Conservation (phyloP, 2,797 vertebrate genomes). For the Aldrovandia affinis region DNA sequence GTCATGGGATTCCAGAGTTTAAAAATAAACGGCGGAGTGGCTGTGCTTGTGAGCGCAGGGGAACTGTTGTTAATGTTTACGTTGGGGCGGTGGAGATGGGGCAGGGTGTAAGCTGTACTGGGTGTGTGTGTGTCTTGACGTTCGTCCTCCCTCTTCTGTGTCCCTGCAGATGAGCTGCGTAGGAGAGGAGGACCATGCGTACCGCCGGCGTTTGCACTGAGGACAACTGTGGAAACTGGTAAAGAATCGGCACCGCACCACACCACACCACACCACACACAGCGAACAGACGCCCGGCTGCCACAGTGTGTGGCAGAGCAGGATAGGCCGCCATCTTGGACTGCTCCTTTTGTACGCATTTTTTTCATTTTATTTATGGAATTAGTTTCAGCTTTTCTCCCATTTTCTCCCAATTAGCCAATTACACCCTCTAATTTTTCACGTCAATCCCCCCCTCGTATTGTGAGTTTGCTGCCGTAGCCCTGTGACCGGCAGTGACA, state of each 20-base stretch:
- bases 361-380: too few relatives aligned
- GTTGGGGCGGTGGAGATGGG: slow-evolving; percentile 27
- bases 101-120: slow-evolving; percentile 40
- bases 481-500: too few relatives aligned
- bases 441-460: too few relatives aligned
- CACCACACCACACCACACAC: not conserved
- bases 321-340: too few relatives aligned
- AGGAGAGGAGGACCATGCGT: slow-evolving; percentile 15
- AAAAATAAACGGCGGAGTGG: not conserved
- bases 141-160: slow-evolving; percentile 65
- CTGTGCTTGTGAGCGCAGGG: slow-evolving; percentile 30
- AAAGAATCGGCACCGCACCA: slow-evolving; percentile 7
- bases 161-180: slow-evolving; percentile 70
- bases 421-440: too few relatives aligned
- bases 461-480: too few relatives aligned
- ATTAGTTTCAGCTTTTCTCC: too few relatives aligned
- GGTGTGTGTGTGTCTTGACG: slow-evolving; percentile 50
- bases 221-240: slow-evolving; percentile 49
- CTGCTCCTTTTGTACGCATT: too few relatives aligned
- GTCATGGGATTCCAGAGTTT: not conserved
- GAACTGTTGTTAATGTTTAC: slow-evolving; percentile 48
- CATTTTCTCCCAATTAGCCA: too few relatives aligned
- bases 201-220: slow-evolving; percentile 36
- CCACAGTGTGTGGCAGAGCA: too few relatives aligned
- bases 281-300: too few relatives aligned